Evolutionary conservation across 2,113 vertebrate genomes (phyloP).

Genomic region (Ailurus styani): DNA sequence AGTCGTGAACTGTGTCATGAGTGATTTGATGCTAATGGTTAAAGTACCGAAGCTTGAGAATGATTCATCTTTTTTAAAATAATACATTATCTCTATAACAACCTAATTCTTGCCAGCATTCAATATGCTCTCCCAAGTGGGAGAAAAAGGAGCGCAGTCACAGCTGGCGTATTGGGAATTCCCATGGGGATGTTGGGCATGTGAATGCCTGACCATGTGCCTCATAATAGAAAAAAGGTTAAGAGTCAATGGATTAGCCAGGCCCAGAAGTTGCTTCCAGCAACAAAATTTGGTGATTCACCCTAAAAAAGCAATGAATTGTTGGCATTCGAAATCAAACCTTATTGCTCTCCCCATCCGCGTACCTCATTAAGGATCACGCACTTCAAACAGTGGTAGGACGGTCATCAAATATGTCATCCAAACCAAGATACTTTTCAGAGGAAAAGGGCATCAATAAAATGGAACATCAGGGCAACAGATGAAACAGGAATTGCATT

Average conservation of each 20-base stretch:
- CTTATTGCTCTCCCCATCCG: neutral
- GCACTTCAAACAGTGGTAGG: neutral
- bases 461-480: neutral
- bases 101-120: neutral
- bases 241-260: neutral
- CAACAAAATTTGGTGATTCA: neutral
- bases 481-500: neutral
- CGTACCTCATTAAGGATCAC: neutral
- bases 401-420: neutral
- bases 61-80: constrained; percentile 28
- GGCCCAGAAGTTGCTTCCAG: neutral
- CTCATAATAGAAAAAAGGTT: neutral
- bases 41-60: constrained; percentile 8
- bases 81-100: constrained; percentile 50
- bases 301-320: neutral
- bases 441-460: neutral
- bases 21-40: constrained; percentile 6
- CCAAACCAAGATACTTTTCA: neutral
- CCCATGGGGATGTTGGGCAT: neutral
- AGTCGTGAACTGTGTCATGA: constrained; percentile 28
- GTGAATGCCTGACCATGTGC: neutral
- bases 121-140: neutral
- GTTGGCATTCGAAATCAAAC: neutral
- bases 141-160: neutral
- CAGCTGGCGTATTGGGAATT: neutral